A percentile compares a stretch with the other conserved stretches of the same genome.
Evolutionary conservation across 1,140 invertebrate species (phyloP).

Genomic region (Helicorthomorpha holstii): DNA sequence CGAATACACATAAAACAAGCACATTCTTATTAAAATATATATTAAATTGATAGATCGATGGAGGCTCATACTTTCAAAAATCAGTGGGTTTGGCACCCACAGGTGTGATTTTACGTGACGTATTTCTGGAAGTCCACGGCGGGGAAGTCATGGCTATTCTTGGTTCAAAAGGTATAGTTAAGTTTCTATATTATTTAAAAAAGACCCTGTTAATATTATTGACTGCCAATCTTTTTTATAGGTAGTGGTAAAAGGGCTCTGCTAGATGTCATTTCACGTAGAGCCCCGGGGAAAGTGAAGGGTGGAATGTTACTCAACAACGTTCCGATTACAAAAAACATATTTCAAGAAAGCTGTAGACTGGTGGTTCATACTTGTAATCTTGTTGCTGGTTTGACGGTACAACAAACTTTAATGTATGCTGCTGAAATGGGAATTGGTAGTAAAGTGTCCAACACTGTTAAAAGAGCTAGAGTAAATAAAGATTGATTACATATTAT

Average conservation of each 20-base stretch:
- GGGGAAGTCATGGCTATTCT: conserved; percentile 80
- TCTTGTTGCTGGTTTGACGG: conserved; percentile 63
- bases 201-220: background rate
- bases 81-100: conserved; percentile 59
- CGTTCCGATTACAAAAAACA: conserved; percentile 50
- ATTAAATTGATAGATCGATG: conserved; percentile 42
- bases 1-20: background rate
- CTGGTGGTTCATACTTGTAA: conserved; percentile 68
- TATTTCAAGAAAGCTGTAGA: conserved; percentile 67
- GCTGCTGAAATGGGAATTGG: conserved; percentile 42
- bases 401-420: conserved; percentile 65
- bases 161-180: conserved; percentile 60
- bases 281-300: conserved; percentile 36
- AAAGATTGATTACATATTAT: background rate
- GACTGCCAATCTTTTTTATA: conserved; percentile 21
- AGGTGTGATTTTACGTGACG: conserved; percentile 72
- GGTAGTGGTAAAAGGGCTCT: conserved; percentile 78
- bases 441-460: conserved; percentile 34
- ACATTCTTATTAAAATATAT: background rate
- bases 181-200: background rate
- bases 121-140: conserved; percentile 70
- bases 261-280: conserved; percentile 72
- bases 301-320: conserved; percentile 75
- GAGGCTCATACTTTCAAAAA: conserved; percentile 52
- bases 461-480: conserved; percentile 15